These are phyloP conservation scores for Alcis repandata DNA, from an alignment of 2,888 invertebrate genomes.

Conservation along the genomic window DNA sequence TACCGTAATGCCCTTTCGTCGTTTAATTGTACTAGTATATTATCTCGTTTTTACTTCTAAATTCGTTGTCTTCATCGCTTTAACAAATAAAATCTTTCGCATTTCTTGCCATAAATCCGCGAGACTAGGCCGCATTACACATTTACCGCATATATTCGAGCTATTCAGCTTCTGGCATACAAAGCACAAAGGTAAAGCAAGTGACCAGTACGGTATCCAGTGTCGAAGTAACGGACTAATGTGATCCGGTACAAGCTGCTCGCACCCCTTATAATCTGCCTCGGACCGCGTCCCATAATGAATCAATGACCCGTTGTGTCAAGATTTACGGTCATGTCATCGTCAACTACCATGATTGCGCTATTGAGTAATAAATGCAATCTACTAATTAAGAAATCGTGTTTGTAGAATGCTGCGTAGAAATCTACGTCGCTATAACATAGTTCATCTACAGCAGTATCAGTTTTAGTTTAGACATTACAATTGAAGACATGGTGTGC, in stretches of 20 bases:
- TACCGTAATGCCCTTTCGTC: no score
- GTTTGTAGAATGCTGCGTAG: not conserved
- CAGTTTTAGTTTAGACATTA: not conserved
- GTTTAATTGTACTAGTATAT: no score
- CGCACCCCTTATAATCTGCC: conserved; percentile 11
- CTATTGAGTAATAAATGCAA: conserved; percentile 42
- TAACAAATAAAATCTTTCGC: no score
- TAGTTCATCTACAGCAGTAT: not conserved
- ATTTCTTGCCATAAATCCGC: no score
- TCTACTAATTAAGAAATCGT: not conserved
- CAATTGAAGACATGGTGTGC: not conserved
- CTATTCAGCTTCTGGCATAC: no score
- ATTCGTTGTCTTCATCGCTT: no score
- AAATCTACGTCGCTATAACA: not conserved
- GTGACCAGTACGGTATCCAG: no score
- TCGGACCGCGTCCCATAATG: conserved; percentile 21
- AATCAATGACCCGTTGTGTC: conserved; percentile 19
- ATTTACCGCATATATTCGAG: no score
- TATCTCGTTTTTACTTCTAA: no score
- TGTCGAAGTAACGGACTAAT: no score
- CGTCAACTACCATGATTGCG: conserved; percentile 64
- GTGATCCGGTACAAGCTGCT: conserved; percentile 7
- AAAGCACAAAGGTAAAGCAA: no score
- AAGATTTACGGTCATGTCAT: conserved; percentile 58
- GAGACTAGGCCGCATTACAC: no score